Percentiles rank a stretch among this genome's conserved stretches.
These are phyloP conservation scores for Taxidea taxus DNA, from an alignment of 2,113 vertebrate genomes.

Conservation along the genomic window DNA sequence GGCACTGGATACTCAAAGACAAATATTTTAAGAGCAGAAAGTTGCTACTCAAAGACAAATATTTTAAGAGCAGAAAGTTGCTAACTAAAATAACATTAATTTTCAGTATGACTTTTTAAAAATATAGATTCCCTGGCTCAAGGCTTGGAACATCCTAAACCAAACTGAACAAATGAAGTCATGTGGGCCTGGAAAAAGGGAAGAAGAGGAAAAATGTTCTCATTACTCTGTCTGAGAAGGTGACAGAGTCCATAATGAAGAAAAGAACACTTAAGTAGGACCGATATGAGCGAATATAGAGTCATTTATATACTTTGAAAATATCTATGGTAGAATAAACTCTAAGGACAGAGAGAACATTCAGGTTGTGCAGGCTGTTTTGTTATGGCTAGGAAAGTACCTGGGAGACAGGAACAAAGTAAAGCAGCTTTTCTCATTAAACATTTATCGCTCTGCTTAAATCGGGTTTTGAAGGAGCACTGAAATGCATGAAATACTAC, in stretches of 20 bases:
- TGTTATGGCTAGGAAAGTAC: not conserved
- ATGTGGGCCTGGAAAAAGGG: not conserved
- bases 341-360: not conserved
- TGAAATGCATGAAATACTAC: constrained; percentile 21
- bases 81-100: not conserved
- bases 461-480: not conserved
- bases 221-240: not conserved
- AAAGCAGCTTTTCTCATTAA: constrained; percentile 47
- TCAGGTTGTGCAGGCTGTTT: not conserved
- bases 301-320: not conserved
- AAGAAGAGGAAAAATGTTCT: not conserved
- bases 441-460: constrained; percentile 33
- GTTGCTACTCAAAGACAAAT: not conserved
- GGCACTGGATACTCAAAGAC: not conserved
- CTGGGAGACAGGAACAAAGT: constrained; percentile 16
- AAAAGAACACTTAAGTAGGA: not conserved
- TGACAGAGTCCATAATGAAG: not conserved
- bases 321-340: not conserved
- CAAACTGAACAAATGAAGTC: not conserved
- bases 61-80: not conserved
- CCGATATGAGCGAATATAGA: not conserved
- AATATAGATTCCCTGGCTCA: not conserved
- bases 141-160: not conserved
- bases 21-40: not conserved
- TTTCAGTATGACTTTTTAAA: not conserved